Evolutionary conservation across 2,888 invertebrate species (phyloP).

Genomic region (Spialia ferax): DNA sequence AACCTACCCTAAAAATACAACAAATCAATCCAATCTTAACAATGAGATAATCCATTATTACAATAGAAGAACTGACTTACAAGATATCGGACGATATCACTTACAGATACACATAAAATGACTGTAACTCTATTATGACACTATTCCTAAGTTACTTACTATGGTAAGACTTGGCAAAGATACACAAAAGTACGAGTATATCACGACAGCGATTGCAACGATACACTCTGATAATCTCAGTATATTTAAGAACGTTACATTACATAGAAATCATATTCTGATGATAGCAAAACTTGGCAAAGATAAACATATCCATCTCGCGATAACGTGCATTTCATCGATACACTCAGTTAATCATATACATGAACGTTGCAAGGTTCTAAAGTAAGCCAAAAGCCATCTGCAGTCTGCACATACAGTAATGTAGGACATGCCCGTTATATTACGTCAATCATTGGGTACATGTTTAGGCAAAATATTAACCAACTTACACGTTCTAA

Average conservation of each 20-base stretch:
- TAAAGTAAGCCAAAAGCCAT: not conserved
- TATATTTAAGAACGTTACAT: not conserved
- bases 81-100: not conserved
- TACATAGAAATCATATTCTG: not conserved
- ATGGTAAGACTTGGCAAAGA: conserved; percentile 6
- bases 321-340: conserved; percentile 9
- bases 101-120: not conserved
- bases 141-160: not conserved
- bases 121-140: not conserved
- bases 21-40: too few species aligned
- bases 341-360: conserved; percentile 10
- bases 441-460: not conserved
- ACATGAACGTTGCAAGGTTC: not conserved
- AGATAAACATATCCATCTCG: not conserved
- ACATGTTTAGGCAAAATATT: not conserved
- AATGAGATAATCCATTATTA: not conserved
- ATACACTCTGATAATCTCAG: not conserved
- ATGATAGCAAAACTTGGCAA: conserved; percentile 8
- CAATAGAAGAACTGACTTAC: not conserved
- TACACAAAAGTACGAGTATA: not conserved
- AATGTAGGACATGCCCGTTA: not conserved
- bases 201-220: not conserved
- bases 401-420: not conserved
- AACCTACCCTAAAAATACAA: too few species aligned
- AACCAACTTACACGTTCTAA: not conserved